Percentiles rank a stretch among this genome's conserved stretches.
Evolutionary conservation across 2,888 invertebrate species (phyloP).

Genomic region (Thelaira solivaga): DNA sequence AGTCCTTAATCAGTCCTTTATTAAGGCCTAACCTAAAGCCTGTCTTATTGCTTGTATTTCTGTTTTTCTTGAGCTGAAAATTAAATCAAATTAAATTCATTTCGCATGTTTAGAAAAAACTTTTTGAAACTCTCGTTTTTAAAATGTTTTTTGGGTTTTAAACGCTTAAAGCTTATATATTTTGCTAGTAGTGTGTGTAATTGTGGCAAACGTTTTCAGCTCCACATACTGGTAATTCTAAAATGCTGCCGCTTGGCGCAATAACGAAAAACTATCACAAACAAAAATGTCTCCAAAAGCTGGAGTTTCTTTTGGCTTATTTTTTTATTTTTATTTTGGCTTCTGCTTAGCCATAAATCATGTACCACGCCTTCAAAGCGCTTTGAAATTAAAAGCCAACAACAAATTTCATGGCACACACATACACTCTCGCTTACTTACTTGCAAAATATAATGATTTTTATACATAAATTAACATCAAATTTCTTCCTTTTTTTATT

Average conservation of each 20-base stretch:
- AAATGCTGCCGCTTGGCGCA: conserved; percentile 10
- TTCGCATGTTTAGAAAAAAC: no score
- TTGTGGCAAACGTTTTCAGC: conserved; percentile 3
- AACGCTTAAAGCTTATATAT: neutral
- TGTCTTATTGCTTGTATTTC: no score
- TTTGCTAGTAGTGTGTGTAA: neutral
- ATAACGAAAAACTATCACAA: neutral
- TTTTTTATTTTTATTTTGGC: no score
- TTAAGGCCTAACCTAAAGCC: no score
- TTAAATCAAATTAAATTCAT: no score
- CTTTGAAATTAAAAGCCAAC: neutral
- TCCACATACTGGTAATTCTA: conserved; percentile 9
- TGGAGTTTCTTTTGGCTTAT: conserved; percentile 2
- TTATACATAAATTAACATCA: neutral
- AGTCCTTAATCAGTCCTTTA: no score
- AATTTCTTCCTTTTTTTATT: no score
- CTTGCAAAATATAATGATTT: conserved; percentile 4
- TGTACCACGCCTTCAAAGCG: conserved; percentile 23
- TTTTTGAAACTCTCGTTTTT: no score
- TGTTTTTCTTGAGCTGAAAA: no score
- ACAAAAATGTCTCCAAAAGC: neutral
- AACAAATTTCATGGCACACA: neutral
- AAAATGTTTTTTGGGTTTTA: neutral
- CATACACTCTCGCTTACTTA: no score
- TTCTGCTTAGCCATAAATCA: conserved; percentile 27